Evolutionary conservation across 2,888 invertebrate genomes (phyloP).

Genomic region (Volucella inanis): DNA sequence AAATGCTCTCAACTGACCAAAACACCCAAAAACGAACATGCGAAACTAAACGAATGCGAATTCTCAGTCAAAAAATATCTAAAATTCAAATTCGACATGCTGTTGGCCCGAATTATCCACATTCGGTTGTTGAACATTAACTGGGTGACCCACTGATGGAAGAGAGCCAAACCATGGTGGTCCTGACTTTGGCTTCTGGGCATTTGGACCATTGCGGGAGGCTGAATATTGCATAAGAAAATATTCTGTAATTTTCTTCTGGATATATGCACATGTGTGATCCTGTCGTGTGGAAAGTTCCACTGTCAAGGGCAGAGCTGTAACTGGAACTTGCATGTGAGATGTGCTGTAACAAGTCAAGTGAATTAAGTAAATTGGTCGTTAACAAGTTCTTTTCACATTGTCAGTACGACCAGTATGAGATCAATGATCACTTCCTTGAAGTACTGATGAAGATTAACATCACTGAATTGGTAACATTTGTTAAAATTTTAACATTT

Average conservation of each 20-base stretch:
- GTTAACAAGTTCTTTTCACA: too few species aligned
- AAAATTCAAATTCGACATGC: conserved; percentile 64
- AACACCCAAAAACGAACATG: too few species aligned
- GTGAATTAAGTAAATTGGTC: too few species aligned
- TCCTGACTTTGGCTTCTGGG: background rate
- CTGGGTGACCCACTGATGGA: conserved; percentile 59
- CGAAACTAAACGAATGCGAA: background rate
- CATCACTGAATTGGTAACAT: too few species aligned
- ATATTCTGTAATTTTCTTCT: conserved; percentile 19
- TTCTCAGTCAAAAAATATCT: conserved; percentile 46
- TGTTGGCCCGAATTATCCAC: conserved; percentile 55
- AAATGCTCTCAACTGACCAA: background rate
- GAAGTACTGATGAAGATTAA: too few species aligned
- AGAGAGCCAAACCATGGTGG: conserved; percentile 16
- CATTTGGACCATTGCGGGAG: conserved; percentile 11
- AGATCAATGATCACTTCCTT: too few species aligned
- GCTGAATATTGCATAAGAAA: conserved; percentile 43
- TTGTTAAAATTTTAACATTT: too few species aligned
- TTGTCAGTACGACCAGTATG: too few species aligned
- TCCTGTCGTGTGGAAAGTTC: conserved; percentile 13
- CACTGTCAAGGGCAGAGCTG: conserved; percentile 28
- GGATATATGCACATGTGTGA: conserved; percentile 2
- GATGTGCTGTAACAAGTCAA: background rate
- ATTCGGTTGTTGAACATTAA: conserved; percentile 27
- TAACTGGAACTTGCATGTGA: background rate